Evolutionary conservation across 1,140 invertebrate species (phyloP), one percentile per base, ranked within the genome.

Genomic region (Homarus americanus): DNA sequence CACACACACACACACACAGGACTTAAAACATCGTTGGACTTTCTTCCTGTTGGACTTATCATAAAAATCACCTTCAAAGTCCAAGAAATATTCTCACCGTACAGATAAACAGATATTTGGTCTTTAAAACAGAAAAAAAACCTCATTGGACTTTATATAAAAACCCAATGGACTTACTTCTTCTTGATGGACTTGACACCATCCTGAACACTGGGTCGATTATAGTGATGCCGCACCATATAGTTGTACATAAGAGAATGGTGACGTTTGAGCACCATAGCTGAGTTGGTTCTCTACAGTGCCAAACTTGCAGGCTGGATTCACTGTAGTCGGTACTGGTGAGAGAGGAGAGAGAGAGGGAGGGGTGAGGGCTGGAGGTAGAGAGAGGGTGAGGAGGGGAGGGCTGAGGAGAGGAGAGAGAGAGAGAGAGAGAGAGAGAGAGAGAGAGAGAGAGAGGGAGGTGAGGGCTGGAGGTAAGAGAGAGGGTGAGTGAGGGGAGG

Each of bases 221-320:
- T 99, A 94, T 96, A 98, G 94, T 95, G 95, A 93, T 92, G 87
- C 93, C 95, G 95, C 93, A 95, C 96, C 97, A 95, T 96, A 97
- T 99, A 99, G 36, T 95, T 94, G 94, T 98, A 95, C 94, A 96
- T 95, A 20, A 93, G 85, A 1, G 94, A 94, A 92, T 93, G 92
- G 76, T 93, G 92, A 95, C 98, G 98, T 82, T 96, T 96, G 44
- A 99, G 95, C 0, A 98, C 98, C 38, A 98, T 98, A 93, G 99
- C 98, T 0, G 98, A 99, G 94, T 99, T 99, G 75, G 98, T 99
- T 98, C 1, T 98, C 98, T 73, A 99, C 98, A 0, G 99, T 99
- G 32, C 98, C 98, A 94, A 98, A 99, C 94, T 97, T 98, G 93
- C 98, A 97, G 92, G 97, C 96, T 0, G 99, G 98, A 93, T 98